Evolutionary conservation across 1,140 invertebrate genomes (phyloP).

Genomic region (Drosophila ananassae): DNA sequence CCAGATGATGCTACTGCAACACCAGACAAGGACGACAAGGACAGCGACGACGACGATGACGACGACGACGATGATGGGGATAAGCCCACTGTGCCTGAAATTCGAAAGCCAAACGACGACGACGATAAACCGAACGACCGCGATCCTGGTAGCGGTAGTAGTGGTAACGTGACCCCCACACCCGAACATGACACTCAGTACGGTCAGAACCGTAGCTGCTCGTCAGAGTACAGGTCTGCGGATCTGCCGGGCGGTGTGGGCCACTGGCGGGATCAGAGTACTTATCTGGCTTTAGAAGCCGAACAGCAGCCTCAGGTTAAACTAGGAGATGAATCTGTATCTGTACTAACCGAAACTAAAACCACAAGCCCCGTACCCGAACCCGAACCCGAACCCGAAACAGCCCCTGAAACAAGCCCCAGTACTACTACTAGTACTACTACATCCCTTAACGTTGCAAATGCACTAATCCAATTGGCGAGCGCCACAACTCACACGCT

Average conservation of each 20-base stretch:
- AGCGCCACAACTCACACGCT: conserved; percentile 80
- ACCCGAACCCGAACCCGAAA: conserved; percentile 3
- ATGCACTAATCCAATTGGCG: conserved; percentile 83
- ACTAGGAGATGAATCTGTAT: conserved; percentile 39
- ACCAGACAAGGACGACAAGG: conserved; percentile 65
- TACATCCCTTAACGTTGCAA: conserved; percentile 69
- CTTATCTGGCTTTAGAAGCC: conserved; percentile 87
- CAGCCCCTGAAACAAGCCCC: conserved; percentile 60
- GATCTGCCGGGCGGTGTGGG: conserved; percentile 91
- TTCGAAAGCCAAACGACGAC: conserved; percentile 83
- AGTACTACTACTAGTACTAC: conserved; percentile 43
- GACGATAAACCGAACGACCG: conserved; percentile 86
- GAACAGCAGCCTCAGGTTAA: conserved; percentile 62
- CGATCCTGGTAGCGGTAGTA: conserved; percentile 87
- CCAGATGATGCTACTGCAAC: conserved; percentile 53
- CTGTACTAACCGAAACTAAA: conserved; percentile 68
- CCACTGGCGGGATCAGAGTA: conserved; percentile 93
- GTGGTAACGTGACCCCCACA: conserved; percentile 86
- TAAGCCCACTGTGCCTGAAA: conserved; percentile 77
- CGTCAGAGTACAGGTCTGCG: conserved; percentile 88
- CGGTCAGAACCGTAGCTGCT: conserved; percentile 83
- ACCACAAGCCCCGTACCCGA: conserved; percentile 21
- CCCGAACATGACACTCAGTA: conserved; percentile 81
- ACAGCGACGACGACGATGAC: conserved; percentile 83
- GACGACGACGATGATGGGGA: conserved; percentile 80